Percentiles rank a stretch among this genome's conserved stretches.
Conservation (phyloP, 2,113 vertebrate genomes). For the Perca fluviatilis region DNA sequence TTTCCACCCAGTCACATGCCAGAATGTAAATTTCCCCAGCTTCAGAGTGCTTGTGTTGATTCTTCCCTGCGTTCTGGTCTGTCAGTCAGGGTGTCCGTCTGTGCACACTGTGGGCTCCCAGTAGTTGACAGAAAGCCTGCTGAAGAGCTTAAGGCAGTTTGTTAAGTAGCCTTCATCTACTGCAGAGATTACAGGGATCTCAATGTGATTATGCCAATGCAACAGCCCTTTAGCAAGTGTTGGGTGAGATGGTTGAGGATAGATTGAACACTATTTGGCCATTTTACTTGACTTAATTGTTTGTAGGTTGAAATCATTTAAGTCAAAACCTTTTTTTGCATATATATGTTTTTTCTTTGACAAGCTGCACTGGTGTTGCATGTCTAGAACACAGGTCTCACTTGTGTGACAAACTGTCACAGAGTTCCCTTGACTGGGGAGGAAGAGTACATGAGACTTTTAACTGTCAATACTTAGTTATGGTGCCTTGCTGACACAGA, state of each 20-base stretch:
- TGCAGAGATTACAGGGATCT: slow-evolving; percentile 76
- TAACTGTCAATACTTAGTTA: slow-evolving; percentile 45
- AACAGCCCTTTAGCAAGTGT: slow-evolving; percentile 55
- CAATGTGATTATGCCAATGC: slow-evolving; percentile 66
- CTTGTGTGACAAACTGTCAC: slow-evolving; percentile 30
- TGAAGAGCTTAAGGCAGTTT: slow-evolving; percentile 78
- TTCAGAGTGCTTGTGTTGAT: slow-evolving; percentile 65
- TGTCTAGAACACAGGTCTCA: not conserved
- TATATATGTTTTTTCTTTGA: not conserved
- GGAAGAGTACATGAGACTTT: slow-evolving; percentile 17
- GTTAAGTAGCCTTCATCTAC: slow-evolving; percentile 79
- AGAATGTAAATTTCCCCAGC: slow-evolving; percentile 78
- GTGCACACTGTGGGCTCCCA: slow-evolving; percentile 49
- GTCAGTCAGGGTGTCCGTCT: slow-evolving; percentile 67
- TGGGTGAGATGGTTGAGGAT: slow-evolving; percentile 56
- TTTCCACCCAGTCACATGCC: slow-evolving; percentile 75
- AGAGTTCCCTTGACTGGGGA: slow-evolving; percentile 8
- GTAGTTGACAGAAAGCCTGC: slow-evolving; percentile 72
- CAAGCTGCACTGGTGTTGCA: not conserved
- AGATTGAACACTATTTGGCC: slow-evolving; percentile 42
- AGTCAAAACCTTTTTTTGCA: not conserved
- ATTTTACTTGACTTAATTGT: not conserved
- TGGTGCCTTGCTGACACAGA: slow-evolving; percentile 42
- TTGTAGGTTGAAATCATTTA: slow-evolving; percentile 19
- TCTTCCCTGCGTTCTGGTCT: slow-evolving; percentile 58